A percentile compares a stretch with the other conserved stretches of the same genome.
phyloP scores from a whole-genome alignment of 2,797 vertebrate species.

The Paedocypris micromegethes region DNA sequence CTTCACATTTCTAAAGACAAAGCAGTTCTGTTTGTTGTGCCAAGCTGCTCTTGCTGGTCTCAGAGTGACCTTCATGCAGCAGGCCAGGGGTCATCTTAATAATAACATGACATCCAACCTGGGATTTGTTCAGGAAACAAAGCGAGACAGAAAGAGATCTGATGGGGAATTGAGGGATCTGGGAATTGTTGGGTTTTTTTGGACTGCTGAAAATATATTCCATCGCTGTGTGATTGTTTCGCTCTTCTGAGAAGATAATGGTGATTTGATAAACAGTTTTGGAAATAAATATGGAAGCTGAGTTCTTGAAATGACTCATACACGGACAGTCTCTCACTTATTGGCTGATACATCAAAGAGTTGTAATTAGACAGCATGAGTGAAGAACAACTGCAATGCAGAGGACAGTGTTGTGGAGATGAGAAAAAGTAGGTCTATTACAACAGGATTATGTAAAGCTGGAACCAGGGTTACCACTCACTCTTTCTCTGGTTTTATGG shows the following conservation, averaged over 20 bases:
- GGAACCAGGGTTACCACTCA: constrained; percentile 10
- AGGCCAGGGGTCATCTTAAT: too few species aligned
- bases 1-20: constrained; percentile 6
- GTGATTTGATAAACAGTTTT: constrained; percentile 23
- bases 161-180: too few species aligned
- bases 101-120: too few species aligned
- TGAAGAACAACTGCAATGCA: constrained; percentile 48
- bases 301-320: constrained; percentile 34
- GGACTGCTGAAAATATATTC: not conserved
- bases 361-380: constrained; percentile 41
- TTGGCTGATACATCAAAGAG: constrained; percentile 33
- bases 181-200: not conserved
- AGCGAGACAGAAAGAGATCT: too few species aligned
- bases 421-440: constrained; percentile 25
- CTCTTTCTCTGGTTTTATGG: not conserved
- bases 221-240: not conserved
- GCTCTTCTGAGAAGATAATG: not conserved
- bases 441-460: constrained; percentile 30
- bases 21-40: too few species aligned
- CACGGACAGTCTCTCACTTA: constrained; percentile 12
- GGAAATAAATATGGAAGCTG: constrained; percentile 10
- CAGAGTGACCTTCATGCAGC: too few species aligned
- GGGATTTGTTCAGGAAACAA: too few species aligned
- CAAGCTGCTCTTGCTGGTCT: too few species aligned
- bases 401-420: constrained; percentile 14